These are phyloP conservation scores for Ochropacha duplaris DNA, from an alignment of 2,888 invertebrate genomes.

Conservation along the genomic window DNA sequence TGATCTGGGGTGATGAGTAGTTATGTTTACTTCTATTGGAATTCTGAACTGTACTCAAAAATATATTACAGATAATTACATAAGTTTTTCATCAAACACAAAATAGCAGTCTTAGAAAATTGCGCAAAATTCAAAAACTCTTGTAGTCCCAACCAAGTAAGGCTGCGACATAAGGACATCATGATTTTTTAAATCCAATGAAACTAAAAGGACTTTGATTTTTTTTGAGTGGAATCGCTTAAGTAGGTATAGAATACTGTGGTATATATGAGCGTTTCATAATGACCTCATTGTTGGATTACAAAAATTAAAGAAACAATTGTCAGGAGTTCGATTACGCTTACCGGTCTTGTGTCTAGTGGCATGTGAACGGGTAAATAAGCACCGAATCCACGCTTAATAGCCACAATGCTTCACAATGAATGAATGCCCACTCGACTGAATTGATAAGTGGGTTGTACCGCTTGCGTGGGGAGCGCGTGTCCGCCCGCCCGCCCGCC, in stretches of 20 bases:
- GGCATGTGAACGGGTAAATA: slow-evolving; percentile 70
- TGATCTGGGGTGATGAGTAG: no score
- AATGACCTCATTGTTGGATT: slow-evolving; percentile 17
- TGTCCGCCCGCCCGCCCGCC: slow-evolving; percentile 55
- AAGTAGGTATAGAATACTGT: no score
- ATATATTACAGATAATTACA: no score
- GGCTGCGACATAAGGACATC: no score
- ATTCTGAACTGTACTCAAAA: no score
- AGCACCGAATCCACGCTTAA: slow-evolving; percentile 71
- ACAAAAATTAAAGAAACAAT: slow-evolving; percentile 7
- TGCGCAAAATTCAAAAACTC: no score
- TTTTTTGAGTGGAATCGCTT: no score
- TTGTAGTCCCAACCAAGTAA: no score
- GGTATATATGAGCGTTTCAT: slow-evolving; percentile 20
- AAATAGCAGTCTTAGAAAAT: no score
- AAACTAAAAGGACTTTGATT: slow-evolving; percentile 5
- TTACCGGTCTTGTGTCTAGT: slow-evolving; percentile 27
- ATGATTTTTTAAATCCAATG: no score
- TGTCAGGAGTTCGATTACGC: slow-evolving; percentile 23
- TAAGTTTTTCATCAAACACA: no score
- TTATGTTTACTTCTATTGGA: no score
- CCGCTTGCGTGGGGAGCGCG: slow-evolving; percentile 54
- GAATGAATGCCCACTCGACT: slow-evolving; percentile 80
- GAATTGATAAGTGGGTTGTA: slow-evolving; percentile 81
- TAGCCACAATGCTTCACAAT: slow-evolving; percentile 75